These are phyloP conservation scores for Drosophila mayri DNA, from an alignment of 1,140 invertebrate species.

Conservation along the genomic window DNA sequence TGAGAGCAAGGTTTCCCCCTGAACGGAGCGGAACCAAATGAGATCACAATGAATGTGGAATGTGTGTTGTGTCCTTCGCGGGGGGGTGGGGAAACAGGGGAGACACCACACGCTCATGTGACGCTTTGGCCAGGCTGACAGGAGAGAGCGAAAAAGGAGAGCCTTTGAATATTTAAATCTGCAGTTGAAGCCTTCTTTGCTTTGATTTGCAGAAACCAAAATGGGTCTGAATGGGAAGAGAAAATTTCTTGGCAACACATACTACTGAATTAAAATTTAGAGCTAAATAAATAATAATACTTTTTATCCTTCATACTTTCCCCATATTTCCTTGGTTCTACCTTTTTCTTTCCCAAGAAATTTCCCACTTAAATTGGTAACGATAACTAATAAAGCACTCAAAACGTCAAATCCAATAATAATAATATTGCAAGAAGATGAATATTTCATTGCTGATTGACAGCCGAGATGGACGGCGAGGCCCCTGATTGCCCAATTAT, in stretches of 20 bases:
- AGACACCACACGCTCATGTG: not conserved
- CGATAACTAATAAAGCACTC: slow-evolving; percentile 36
- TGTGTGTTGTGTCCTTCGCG: slow-evolving; percentile 17
- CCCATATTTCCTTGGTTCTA: not conserved
- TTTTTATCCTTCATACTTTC: not conserved
- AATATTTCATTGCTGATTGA: slow-evolving; percentile 51
- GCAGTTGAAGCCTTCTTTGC: not conserved
- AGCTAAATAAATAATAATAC: not conserved
- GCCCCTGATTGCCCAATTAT: slow-evolving; percentile 50
- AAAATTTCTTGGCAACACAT: too few relatives aligned
- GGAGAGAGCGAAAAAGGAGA: not conserved
- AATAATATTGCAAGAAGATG: slow-evolving; percentile 32
- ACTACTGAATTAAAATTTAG: not conserved
- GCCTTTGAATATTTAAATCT: slow-evolving; percentile 17
- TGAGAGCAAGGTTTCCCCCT: slow-evolving; percentile 29
- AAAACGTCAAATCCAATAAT: slow-evolving; percentile 44
- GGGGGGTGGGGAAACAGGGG: not conserved
- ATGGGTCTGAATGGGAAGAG: too few relatives aligned
- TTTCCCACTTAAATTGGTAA: not conserved
- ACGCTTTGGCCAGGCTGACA: not conserved
- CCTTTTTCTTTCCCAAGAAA: not conserved
- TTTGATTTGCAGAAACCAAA: slow-evolving; percentile 3
- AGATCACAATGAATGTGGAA: slow-evolving; percentile 33
- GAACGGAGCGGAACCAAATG: not conserved
- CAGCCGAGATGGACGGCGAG: slow-evolving; percentile 21